phyloP scores from a whole-genome alignment of 2,113 vertebrate genomes.

The Mus pahari region DNA sequence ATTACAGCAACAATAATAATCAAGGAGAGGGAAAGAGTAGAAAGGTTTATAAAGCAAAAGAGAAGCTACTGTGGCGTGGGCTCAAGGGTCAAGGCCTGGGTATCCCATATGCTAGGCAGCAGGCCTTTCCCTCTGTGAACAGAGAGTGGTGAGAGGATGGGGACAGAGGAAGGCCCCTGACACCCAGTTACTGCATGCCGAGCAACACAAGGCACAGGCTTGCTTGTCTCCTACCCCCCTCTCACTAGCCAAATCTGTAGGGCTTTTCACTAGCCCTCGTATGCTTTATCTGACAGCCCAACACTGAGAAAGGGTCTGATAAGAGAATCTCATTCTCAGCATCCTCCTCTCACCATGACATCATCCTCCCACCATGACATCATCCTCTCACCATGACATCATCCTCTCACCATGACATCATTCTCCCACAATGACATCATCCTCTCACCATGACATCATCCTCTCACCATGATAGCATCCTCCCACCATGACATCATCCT shows the following conservation, averaged over 20 bases:
- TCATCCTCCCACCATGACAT: too few relatives aligned
- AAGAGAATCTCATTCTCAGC: background rate
- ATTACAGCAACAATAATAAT: background rate
- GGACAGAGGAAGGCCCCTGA: too few relatives aligned
- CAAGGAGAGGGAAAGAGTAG: background rate
- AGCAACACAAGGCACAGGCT: background rate
- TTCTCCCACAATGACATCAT: too few relatives aligned
- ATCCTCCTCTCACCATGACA: too few relatives aligned
- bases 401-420: background rate
- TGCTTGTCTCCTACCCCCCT: rapidly evolving
- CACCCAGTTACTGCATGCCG: background rate
- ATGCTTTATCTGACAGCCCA: background rate
- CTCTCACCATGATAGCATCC: too few relatives aligned
- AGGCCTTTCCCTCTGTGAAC: background rate
- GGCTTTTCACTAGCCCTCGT: too few relatives aligned
- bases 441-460: too few relatives aligned
- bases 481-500: too few relatives aligned
- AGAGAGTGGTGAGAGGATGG: background rate
- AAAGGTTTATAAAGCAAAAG: background rate
- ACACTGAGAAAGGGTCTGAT: background rate
- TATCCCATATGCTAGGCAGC: rapidly evolving
- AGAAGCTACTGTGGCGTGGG: too few relatives aligned
- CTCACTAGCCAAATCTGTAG: background rate
- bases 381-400: too few relatives aligned
- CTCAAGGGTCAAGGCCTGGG: background rate